Conservation (phyloP, 2,113 vertebrate species). For the Hippocampus zosterae region DNA sequence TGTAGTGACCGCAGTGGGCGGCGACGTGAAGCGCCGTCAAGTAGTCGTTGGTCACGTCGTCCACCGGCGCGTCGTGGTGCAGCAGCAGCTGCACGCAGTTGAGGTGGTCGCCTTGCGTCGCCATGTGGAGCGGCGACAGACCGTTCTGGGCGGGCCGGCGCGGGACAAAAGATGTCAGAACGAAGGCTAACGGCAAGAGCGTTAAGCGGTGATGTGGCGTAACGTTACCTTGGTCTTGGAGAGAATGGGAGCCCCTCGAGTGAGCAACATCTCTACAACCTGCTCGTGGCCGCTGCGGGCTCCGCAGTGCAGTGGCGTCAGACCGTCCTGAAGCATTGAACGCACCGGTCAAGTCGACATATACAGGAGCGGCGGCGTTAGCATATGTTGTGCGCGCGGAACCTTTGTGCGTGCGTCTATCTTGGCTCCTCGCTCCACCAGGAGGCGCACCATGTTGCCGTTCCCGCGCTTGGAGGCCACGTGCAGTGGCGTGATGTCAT, state of each 20-base stretch:
- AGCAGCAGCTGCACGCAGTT: conserved; percentile 97
- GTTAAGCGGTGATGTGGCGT: not conserved
- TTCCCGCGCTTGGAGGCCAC: conserved; percentile 97
- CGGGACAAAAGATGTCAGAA: too few relatives aligned
- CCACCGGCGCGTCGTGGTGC: conserved; percentile 93
- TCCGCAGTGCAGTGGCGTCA: conserved; percentile 95
- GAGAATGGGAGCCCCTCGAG: conserved; percentile 91
- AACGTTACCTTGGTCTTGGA: conserved; percentile 93
- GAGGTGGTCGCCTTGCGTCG: conserved; percentile 94
- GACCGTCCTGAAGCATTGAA: conserved; percentile 78
- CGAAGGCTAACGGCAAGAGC: not conserved
- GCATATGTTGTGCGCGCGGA: conserved; percentile 39
- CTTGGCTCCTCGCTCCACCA: conserved; percentile 91
- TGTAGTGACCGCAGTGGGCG: conserved; percentile 97
- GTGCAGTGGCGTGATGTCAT: conserved; percentile 94
- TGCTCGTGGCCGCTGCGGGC: conserved; percentile 95
- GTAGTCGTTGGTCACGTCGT: conserved; percentile 97
- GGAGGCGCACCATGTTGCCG: conserved; percentile 92
- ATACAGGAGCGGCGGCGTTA: not conserved
- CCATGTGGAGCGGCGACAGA: conserved; percentile 94
- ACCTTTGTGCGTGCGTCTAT: conserved; percentile 98
- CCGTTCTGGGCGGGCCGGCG: conserved; percentile 72
- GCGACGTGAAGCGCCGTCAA: conserved; percentile 95
- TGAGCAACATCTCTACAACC: conserved; percentile 93
- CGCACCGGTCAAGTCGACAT: not conserved